Percentiles rank a stretch among this genome's conserved stretches.
Evolutionary conservation across 2,797 vertebrate genomes (phyloP).

Genomic region (Chloroceryle inda): DNA sequence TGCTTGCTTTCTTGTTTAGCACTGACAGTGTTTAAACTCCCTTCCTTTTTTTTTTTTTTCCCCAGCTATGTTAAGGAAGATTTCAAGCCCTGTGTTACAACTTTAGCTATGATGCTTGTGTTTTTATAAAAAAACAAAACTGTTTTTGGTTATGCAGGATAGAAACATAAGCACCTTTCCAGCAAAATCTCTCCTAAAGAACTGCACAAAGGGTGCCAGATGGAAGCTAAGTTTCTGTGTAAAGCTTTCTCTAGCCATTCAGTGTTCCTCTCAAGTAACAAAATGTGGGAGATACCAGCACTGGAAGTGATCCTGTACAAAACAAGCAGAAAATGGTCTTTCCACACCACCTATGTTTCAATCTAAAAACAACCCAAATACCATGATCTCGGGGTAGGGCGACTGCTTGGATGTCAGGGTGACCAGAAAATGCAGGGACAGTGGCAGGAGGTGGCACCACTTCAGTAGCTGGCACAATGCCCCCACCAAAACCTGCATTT

Average conservation of each 20-base stretch:
- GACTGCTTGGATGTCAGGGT: neutral
- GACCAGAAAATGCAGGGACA: neutral
- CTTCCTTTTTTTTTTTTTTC: neutral
- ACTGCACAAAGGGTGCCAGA: neutral
- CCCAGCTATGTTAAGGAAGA: neutral
- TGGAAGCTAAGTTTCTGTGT: neutral
- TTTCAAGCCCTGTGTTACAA: neutral
- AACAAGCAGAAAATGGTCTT: neutral
- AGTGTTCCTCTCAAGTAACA: neutral
- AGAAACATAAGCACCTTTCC: neutral
- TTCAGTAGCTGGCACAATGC: neutral
- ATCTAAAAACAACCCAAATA: neutral
- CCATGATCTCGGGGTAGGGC: fast-evolving
- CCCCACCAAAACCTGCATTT: neutral
- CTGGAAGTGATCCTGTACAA: neutral
- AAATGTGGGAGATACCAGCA: neutral
- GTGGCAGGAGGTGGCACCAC: neutral
- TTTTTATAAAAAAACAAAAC: neutral
- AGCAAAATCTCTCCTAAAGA: neutral
- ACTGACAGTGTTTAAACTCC: neutral
- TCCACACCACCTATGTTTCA: neutral
- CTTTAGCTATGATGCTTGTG: neutral
- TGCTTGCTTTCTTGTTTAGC: neutral
- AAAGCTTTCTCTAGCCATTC: neutral
- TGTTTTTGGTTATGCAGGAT: neutral